These are phyloP conservation scores for Chaetodon trifascialis DNA, from an alignment of 2,113 vertebrate genomes.

Conservation along the genomic window DNA sequence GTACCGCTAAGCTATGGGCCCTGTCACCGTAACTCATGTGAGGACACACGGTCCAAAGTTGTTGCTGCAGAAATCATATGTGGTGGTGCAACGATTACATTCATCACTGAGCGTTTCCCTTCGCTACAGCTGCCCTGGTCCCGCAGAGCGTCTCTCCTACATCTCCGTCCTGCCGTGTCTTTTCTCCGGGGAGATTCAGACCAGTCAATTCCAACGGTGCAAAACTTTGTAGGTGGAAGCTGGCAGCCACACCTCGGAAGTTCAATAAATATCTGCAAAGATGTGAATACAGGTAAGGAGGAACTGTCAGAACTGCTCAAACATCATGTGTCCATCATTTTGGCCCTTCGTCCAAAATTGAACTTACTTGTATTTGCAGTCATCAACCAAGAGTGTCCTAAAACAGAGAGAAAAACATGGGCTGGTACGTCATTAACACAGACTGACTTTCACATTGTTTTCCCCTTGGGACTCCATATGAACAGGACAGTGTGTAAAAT, in stretches of 20 bases:
- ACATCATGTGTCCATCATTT: no score
- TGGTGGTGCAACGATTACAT: conserved; percentile 32
- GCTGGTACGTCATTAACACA: background rate
- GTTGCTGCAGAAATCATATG: background rate
- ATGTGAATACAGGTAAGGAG: background rate
- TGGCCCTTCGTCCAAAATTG: background rate
- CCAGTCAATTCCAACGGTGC: background rate
- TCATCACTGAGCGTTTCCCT: conserved; percentile 7
- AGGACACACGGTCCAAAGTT: no score
- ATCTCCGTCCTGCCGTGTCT: conserved; percentile 88
- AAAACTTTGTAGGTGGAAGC: conserved; percentile 83
- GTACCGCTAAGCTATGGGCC: background rate
- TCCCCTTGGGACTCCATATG: background rate
- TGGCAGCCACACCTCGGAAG: conserved; percentile 97
- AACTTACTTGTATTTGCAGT: conserved; percentile 97
- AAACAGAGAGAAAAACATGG: conserved; percentile 30
- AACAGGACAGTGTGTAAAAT: no score
- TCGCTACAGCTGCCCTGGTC: conserved; percentile 1
- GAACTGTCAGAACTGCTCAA: background rate
- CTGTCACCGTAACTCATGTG: background rate
- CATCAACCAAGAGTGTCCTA: conserved; percentile 97
- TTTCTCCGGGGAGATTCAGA: conserved; percentile 70
- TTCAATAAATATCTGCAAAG: conserved; percentile 92
- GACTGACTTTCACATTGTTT: background rate
- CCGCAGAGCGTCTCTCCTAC: conserved; percentile 58